Evolutionary conservation across 2,797 vertebrate genomes (phyloP).

Genomic region (Arremon brunneinucha): DNA sequence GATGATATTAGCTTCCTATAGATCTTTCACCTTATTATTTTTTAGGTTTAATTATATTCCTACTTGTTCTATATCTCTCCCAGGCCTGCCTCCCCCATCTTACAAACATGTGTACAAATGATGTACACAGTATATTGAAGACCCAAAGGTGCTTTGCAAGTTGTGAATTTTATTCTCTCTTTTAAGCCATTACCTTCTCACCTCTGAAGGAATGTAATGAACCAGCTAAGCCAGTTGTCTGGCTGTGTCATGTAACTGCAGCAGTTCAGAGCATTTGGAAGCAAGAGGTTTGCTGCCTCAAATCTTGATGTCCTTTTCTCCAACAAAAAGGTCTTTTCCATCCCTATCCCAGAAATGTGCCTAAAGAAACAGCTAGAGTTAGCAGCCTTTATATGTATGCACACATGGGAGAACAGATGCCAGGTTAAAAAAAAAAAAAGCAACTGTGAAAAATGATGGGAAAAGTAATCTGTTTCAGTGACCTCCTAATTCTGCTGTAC

Average conservation of each 20-base stretch:
- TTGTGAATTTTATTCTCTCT: background rate
- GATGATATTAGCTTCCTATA: slow-evolving; percentile 43
- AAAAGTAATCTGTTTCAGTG: slow-evolving; percentile 27
- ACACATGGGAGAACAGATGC: slow-evolving; percentile 19
- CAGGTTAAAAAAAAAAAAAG: background rate
- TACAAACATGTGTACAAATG: slow-evolving; percentile 17
- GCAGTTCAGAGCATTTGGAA: background rate
- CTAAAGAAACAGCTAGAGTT: background rate
- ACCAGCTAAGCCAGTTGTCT: background rate
- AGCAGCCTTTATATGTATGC: background rate
- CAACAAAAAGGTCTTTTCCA: background rate
- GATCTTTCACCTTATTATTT: slow-evolving; percentile 58
- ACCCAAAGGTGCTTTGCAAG: slow-evolving; percentile 49
- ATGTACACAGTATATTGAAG: slow-evolving; percentile 35
- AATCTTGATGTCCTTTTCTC: background rate
- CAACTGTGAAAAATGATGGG: background rate
- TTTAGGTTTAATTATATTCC: slow-evolving; percentile 48
- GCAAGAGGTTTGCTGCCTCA: background rate
- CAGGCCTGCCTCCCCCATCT: background rate
- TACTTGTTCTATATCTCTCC: slow-evolving; percentile 16
- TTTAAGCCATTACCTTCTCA: background rate
- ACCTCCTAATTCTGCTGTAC: background rate
- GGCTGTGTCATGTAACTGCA: background rate
- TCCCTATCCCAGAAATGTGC: background rate
- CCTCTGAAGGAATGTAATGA: background rate